Evolutionary conservation across 92 coral and sea anemone genomes (phyloP), one percentile per base, ranked within the genome.

Genomic region (Isaurus tuberculatus): DNA sequence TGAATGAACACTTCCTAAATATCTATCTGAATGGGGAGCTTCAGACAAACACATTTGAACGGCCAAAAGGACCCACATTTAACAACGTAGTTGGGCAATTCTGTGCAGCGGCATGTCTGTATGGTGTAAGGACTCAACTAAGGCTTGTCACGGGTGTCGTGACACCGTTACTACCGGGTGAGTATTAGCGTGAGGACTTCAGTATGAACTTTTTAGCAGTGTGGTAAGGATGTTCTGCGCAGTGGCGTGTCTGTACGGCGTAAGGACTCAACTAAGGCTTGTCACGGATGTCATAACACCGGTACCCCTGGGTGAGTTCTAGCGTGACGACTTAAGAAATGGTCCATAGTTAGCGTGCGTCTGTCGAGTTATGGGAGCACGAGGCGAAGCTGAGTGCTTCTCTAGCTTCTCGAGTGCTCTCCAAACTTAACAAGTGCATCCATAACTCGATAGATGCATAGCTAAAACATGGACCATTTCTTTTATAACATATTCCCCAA

Each of bases 51-150:
- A 67, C 70, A 27, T 73, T 80, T 19, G 53, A 81, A 37, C 90
- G 89, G 20, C 92, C 92, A 0, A 93, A 91, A 83, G 98, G 98
- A 26, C 98, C 98, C 23, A 93, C 93, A 23, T 93, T 93, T 31
- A 86, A 86, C 85, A 92, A 91, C 25, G 90, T 93, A 70, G 81
- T 86, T 27, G 98, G 98, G 16, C 90, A 70, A 91, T 89, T 86
- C 75, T 89, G 90, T 60, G 95, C 98, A 36, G 98, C 87, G 44
- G 85, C 90, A 55, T 93, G 98, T 81, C 92, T 93, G 20, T 93
- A 91, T 84, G 98, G 98, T 23, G 34, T 90, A 87, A 91, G 91
- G 66, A 91, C 83, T 14, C 85, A 89, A 88, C 55, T 93, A 88
- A 91, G 74, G 51, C 90, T 91, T 34, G 88, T 87, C 2, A 93